Percentiles rank a stretch among this genome's conserved stretches.
These are phyloP conservation scores for Promerops cafer DNA, from an alignment of 2,113 vertebrate genomes.

Conservation along the genomic window DNA sequence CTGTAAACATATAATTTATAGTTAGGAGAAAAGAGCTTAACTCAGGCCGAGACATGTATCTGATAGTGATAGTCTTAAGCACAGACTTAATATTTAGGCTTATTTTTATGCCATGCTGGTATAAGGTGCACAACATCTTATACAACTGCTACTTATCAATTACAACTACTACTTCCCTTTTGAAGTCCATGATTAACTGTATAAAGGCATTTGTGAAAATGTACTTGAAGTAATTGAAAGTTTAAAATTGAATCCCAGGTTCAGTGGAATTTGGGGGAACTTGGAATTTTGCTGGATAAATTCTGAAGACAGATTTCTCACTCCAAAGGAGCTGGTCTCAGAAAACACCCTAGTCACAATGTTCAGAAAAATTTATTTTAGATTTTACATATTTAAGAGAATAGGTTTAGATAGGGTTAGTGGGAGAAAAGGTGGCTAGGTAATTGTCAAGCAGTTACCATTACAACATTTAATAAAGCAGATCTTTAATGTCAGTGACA, in stretches of 20 bases:
- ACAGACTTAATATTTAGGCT: background rate
- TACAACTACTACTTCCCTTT: background rate
- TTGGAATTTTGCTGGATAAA: background rate
- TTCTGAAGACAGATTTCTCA: background rate
- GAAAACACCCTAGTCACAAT: background rate
- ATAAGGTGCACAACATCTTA: background rate
- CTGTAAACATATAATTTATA: background rate
- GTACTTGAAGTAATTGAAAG: background rate
- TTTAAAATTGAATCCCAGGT: background rate
- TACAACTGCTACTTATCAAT: too few relatives aligned
- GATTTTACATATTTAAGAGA: background rate
- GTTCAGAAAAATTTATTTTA: background rate
- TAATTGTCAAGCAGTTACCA: background rate
- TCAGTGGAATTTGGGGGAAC: background rate
- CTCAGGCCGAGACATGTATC: fast-evolving
- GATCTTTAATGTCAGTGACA: background rate
- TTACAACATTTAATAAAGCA: background rate
- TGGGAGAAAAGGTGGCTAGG: background rate
- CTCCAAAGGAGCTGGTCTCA: background rate
- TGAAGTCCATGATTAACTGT: background rate
- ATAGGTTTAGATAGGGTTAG: background rate
- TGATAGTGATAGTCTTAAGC: background rate
- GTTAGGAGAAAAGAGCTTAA: background rate
- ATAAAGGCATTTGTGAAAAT: background rate
- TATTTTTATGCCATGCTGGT: background rate